Conservation (phyloP, 2,888 invertebrate genomes). For the Danaus chrysippus region DNA sequence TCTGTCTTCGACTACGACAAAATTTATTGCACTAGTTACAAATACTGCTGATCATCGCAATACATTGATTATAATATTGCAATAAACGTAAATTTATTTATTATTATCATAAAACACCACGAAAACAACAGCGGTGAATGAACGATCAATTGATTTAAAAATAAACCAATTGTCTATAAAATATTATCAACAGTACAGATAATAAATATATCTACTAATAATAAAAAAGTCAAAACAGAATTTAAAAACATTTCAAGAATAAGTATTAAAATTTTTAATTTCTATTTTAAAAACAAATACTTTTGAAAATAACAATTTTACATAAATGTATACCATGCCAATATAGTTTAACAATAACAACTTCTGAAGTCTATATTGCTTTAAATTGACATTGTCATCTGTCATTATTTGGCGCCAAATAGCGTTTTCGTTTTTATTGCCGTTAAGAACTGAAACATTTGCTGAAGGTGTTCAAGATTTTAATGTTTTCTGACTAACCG, state of each 20-base stretch:
- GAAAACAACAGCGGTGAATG: conserved; percentile 79
- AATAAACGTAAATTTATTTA: conserved; percentile 70
- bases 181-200: conserved; percentile 52
- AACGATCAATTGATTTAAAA: conserved; percentile 74
- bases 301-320: no score
- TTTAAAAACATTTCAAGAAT: no score
- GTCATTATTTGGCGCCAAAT: conserved; percentile 27
- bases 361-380: not conserved
- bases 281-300: no score
- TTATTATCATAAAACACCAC: conserved; percentile 73
- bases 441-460: conserved; percentile 2
- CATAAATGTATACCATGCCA: no score
- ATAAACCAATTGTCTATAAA: conserved; percentile 55
- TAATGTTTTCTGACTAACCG: conserved; percentile 24
- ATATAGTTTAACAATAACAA: no score
- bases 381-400: conserved; percentile 22
- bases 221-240: not conserved
- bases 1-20: conserved; percentile 47
- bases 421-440: not conserved
- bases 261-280: no score
- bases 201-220: conserved; percentile 12
- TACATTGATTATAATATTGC: conserved; percentile 54
- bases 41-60: conserved; percentile 57
- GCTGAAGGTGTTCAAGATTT: not conserved
- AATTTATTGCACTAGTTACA: conserved; percentile 64